These are phyloP conservation scores for Ibidorhyncha struthersii DNA, from an alignment of 2,113 vertebrate species.

Conservation along the genomic window DNA sequence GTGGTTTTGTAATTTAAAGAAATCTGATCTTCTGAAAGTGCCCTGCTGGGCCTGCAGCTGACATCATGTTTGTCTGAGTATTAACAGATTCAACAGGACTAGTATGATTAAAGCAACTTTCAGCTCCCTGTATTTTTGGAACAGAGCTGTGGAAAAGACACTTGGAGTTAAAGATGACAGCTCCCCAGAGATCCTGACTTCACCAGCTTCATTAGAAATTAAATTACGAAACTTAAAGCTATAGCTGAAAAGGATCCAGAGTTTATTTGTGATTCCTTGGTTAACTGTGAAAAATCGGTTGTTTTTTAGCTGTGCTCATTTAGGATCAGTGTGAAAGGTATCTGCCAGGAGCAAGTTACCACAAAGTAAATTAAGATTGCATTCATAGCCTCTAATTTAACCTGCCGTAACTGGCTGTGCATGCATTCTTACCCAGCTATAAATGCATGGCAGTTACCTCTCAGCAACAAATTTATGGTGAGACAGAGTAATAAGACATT, in stretches of 20 bases:
- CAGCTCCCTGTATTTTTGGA: slow-evolving; percentile 13
- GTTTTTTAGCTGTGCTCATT: not conserved
- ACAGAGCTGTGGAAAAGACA: not conserved
- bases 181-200: not conserved
- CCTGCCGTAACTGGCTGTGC: not conserved
- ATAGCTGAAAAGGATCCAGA: not conserved
- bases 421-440: not conserved
- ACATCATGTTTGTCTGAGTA: slow-evolving; percentile 40
- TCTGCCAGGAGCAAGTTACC: not conserved
- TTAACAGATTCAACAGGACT: slow-evolving; percentile 36
- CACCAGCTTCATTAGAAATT: not conserved
- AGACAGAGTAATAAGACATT: not conserved
- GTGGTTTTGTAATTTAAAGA: slow-evolving; percentile 58
- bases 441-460: not conserved
- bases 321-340: not conserved
- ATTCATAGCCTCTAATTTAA: not conserved
- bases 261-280: not conserved
- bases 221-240: not conserved
- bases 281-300: not conserved
- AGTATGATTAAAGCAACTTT: slow-evolving; percentile 25
- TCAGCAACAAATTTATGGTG: not conserved
- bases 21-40: slow-evolving; percentile 32
- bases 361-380: not conserved
- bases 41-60: slow-evolving; percentile 18
- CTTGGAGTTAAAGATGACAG: not conserved